Base-by-base conservation (phyloP, 2,113 vertebrate genomes). In the Bufo gargarizans region DNA sequence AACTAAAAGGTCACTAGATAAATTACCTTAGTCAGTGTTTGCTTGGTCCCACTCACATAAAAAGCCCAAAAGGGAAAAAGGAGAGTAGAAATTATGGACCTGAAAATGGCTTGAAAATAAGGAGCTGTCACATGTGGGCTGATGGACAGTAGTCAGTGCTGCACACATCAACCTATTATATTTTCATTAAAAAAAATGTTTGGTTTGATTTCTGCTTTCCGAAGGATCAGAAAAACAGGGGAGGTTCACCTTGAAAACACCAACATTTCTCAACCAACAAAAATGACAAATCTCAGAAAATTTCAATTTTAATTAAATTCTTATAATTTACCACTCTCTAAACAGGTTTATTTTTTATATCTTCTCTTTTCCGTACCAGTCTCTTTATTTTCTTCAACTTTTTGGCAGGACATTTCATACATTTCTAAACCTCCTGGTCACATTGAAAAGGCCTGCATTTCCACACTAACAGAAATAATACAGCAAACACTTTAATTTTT, bases 1-100 rank as follows among this genome's bases (percentile, higher is more conserved):
- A 93, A 89, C 92, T 92, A 92, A 94, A 95, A 95, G 94, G 94
- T 94, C 93, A 95, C 92, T 95, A 95, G 94, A 96, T 95, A 91
- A 95, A 96, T 95, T 94, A 93, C 94, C 94, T 95, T 90, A 91
- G 92, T 85, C 91, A 87, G 45, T 92, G 93, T 94, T 93, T 93
- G 91, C 92, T 91, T 90, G 88, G 91, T 94, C 93, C 92, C 91
- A 82, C 91, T 90, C 86, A 91, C 71, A 10, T 86, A 81, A 92
- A 45, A 77, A 91, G 89, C 92, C 84, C 53, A 71, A 85, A 90
- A 59, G 76, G n/a, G 22, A 91, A 91, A 91, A 92, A 92, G 91
- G 85, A 91, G 95, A 95, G 92, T 89, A 90, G 90, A 93, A 95
- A 94, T 95, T 95, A 95, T 92, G 92, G 91, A 91, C 92, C 91